These are phyloP conservation scores for Galerucella pusilla DNA, from an alignment of 2,888 invertebrate species.

Conservation along the genomic window DNA sequence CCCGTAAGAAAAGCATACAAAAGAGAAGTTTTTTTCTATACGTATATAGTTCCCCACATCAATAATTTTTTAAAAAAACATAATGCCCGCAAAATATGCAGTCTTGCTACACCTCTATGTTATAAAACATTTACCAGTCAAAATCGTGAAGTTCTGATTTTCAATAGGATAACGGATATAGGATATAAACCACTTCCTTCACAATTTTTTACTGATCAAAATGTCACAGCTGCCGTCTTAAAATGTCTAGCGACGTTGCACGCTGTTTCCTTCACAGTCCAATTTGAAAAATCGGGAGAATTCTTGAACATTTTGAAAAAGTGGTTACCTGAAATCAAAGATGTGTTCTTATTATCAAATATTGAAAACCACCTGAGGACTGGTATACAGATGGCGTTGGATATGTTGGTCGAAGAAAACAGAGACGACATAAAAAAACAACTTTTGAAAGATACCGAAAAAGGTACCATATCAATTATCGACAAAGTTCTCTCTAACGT, in stretches of 20 bases:
- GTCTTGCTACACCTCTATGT: constrained; percentile 12
- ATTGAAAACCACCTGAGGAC: constrained; percentile 16
- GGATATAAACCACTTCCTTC: constrained; percentile 17
- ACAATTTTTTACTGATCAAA: constrained; percentile 5
- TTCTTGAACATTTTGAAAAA: constrained; percentile 18
- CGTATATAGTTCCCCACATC: constrained; percentile 10
- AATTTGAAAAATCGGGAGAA: constrained; percentile 19
- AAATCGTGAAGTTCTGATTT: constrained; percentile 31
- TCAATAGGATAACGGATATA: constrained; percentile 22
- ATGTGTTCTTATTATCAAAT: constrained; percentile 10
- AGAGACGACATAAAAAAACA: constrained; percentile 23
- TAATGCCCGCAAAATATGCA: background rate
- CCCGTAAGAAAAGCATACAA: constrained; percentile 18
- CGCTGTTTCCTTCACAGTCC: constrained; percentile 29
- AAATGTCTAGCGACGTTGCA: constrained; percentile 29
- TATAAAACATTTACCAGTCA: constrained; percentile 27
- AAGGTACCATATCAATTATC: constrained; percentile 15
- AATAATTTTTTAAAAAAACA: constrained; percentile 14
- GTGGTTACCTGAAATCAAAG: constrained; percentile 16
- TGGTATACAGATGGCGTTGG: constrained; percentile 16
- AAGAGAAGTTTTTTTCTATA: constrained; percentile 30
- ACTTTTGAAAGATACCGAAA: constrained; percentile 20
- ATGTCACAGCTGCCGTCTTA: constrained; percentile 11
- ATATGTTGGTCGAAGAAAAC: constrained; percentile 30
- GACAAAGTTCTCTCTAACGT: constrained; percentile 24